Percentiles rank a stretch among this genome's conserved stretches.
phyloP scores from a whole-genome alignment of 2,113 vertebrate genomes.

The Urocynchramus pylzowi region DNA sequence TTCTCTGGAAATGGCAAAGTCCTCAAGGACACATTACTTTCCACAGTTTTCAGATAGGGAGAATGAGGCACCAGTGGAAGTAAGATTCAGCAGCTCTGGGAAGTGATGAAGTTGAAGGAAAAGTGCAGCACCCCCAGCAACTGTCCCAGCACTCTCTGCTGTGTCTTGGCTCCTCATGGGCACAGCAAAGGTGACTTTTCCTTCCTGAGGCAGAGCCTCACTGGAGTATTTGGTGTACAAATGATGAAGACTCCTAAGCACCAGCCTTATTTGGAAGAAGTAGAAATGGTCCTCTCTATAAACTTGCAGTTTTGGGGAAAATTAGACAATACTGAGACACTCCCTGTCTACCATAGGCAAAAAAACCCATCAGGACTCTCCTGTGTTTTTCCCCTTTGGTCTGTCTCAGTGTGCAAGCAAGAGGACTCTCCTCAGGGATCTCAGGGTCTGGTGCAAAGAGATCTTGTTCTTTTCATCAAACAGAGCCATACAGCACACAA shows the following conservation, averaged over 20 bases:
- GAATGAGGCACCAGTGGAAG: background rate
- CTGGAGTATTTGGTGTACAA: background rate
- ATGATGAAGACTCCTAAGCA: background rate
- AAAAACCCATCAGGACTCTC: background rate
- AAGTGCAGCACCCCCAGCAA: background rate
- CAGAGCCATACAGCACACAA: background rate
- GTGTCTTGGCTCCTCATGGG: accelerated
- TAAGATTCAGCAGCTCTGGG: background rate
- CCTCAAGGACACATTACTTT: background rate
- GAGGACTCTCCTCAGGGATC: background rate
- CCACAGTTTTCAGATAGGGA: background rate
- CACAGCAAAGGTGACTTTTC: accelerated
- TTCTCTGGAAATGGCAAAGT: background rate
- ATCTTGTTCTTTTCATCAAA: background rate
- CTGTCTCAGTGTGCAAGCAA: background rate
- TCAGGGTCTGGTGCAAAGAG: background rate
- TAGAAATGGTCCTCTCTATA: background rate
- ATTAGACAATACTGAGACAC: background rate
- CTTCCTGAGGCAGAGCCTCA: background rate
- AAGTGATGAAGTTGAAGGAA: accelerated
- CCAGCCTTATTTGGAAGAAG: background rate
- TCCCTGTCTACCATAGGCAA: accelerated
- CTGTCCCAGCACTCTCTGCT: background rate
- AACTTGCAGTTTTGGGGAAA: background rate
- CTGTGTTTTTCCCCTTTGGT: background rate